These are phyloP conservation scores for Zeus faber DNA, from an alignment of 2,113 vertebrate genomes.

Conservation along the genomic window DNA sequence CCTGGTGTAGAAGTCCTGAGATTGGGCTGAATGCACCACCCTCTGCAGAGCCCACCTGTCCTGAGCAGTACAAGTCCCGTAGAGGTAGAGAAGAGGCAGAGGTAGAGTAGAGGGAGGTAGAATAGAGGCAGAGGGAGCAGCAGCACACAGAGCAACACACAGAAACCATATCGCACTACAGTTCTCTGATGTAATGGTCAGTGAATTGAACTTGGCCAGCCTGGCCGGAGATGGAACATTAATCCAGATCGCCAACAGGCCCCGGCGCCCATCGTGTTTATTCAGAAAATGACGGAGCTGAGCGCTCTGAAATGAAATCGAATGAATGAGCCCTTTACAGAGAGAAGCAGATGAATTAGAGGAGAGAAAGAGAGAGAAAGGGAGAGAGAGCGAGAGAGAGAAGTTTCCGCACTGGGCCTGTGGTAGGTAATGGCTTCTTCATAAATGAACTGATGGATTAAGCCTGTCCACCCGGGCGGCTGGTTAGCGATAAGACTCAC, in stretches of 20 bases:
- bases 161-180: no score
- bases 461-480: slow-evolving; percentile 22
- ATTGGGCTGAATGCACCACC: no score
- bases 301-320: slow-evolving; percentile 8
- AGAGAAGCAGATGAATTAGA: slow-evolving; percentile 18
- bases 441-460: slow-evolving; percentile 48
- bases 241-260: slow-evolving; percentile 9
- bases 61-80: no score
- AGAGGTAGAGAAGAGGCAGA: no score
- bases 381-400: not conserved
- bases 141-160: no score
- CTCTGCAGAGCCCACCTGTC: no score
- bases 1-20: no score
- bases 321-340: slow-evolving; percentile 14
- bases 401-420: slow-evolving; percentile 10
- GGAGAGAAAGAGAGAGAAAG: not conserved
- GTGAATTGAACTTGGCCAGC: no score
- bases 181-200: no score
- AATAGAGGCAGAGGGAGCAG: no score
- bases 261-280: slow-evolving; percentile 8
- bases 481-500: slow-evolving; percentile 25
- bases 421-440: slow-evolving; percentile 32
- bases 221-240: not conserved
- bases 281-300: slow-evolving; percentile 5
- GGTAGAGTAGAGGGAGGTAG: no score